Conservation (phyloP, 2,113 vertebrate genomes). For the Dasyprocta punctata region DNA sequence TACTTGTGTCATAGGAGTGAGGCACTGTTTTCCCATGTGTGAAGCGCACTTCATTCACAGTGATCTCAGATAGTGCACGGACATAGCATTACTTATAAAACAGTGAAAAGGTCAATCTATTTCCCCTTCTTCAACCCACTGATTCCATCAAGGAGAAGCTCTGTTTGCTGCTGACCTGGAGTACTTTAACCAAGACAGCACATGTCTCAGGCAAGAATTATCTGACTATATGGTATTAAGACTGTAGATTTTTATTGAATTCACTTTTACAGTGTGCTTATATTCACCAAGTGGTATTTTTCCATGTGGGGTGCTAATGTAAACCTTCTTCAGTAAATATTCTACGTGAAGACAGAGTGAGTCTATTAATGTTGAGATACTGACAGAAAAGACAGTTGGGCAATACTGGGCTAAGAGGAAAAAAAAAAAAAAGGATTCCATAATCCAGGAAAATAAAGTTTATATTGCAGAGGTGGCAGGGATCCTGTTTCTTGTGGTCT, state of each 20-base stretch:
- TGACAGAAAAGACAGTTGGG: not conserved
- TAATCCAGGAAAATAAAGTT: not conserved
- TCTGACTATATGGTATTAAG: not conserved
- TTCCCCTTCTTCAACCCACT: not conserved
- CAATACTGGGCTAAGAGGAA: not conserved
- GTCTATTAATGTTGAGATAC: not conserved
- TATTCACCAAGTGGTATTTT: not conserved
- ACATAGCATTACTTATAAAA: not conserved
- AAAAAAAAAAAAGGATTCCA: not conserved
- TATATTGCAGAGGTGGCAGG: not conserved
- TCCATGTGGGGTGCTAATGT: not conserved
- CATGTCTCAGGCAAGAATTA: not conserved
- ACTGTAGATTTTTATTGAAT: not conserved
- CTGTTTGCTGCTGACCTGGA: not conserved
- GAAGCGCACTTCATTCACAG: rapidly evolving
- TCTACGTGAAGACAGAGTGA: not conserved
- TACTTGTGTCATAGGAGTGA: not conserved
- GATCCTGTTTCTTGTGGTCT: not conserved
- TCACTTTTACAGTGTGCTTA: not conserved
- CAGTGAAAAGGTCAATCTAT: not conserved
- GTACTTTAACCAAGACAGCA: not conserved
- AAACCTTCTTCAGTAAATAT: not conserved
- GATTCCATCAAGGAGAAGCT: not conserved
- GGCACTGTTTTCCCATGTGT: not conserved
- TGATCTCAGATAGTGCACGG: not conserved